These are phyloP conservation scores for Heliconius hewitsoni DNA, from an alignment of 1,140 invertebrate species.

Conservation along the genomic window DNA sequence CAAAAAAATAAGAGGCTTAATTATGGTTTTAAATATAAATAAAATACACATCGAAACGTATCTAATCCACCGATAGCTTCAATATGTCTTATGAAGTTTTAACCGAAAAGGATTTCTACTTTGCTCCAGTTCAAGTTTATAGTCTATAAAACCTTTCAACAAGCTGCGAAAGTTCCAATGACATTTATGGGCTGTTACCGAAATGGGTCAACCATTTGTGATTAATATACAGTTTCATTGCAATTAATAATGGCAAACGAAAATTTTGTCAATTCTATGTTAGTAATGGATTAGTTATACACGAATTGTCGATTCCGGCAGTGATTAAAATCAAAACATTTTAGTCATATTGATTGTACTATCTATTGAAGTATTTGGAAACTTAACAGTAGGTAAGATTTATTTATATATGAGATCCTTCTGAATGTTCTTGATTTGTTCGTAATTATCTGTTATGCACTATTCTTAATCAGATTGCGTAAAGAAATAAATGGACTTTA, in stretches of 20 bases:
- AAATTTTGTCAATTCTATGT: neutral
- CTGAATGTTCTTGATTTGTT: too few species aligned
- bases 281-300: too few species aligned
- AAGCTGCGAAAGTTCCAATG: constrained; percentile 34
- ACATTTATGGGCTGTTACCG: constrained; percentile 41
- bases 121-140: constrained; percentile 38
- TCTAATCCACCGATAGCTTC: neutral
- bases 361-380: too few species aligned
- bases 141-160: constrained; percentile 43
- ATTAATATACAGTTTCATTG: constrained; percentile 33
- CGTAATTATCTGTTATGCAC: too few species aligned
- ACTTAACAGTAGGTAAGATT: too few species aligned
- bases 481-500: too few species aligned
- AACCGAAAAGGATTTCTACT: constrained; percentile 32
- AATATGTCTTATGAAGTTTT: constrained; percentile 19
- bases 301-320: too few species aligned
- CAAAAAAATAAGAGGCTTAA: neutral
- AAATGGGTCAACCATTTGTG: constrained; percentile 33
- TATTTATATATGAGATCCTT: too few species aligned
- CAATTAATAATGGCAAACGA: neutral
- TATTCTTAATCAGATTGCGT: too few species aligned
- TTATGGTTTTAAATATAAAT: too few species aligned
- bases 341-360: too few species aligned
- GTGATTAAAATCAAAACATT: too few species aligned
- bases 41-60: neutral